Base-by-base conservation (phyloP, 2,797 vertebrate genomes). In the Microchirus variegatus region DNA sequence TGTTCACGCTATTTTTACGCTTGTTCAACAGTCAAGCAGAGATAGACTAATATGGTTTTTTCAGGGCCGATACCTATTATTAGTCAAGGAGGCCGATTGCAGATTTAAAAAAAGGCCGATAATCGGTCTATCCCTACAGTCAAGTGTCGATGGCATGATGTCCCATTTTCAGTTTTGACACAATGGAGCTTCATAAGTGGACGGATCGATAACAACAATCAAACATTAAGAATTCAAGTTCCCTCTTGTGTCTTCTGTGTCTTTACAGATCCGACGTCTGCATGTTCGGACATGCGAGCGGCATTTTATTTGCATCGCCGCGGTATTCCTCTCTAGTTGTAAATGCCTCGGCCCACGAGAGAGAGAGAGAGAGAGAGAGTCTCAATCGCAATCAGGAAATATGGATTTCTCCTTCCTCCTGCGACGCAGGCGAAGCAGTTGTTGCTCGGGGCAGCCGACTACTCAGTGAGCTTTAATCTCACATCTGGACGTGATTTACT, bases 401-500 rank as follows among this genome's bases (percentile, higher is more conserved):
- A 93, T 93, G 90, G 91, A 93, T 92, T 92, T 93, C 85, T 92
- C 83, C 85, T 93, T 92, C 89, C 90, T 92, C 80, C 68, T 67
- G 70, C 1, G 73, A 66, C 73, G 75, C 70, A 72, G 73, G 77
- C 75, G 80, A 79, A 86, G 84, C 63, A 64, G 84, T 78, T 78
- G 85, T 83, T 60, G 88, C 91, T 92, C 12, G 65, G 75, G 90
- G 92, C 91, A 83, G 84, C 87, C 76, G 76, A 91, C 87, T 90
- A 79, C 88, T 89, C 83, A 78, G 81, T 66, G 45, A 72, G 78
- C 91, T 94, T 93, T 93, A 94, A 94, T 94, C 93, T 94, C 80
- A 77, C 93, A 94, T 94, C 92, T 94, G 92, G 91, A 90, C 82
- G 90, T 92, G 91, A 93, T 94, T 93, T 93, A 86, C 86, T 91